Evolutionary conservation across 1,140 invertebrate genomes (phyloP), one percentile per base, ranked within the genome.

Genomic region (Drosophila hydei): DNA sequence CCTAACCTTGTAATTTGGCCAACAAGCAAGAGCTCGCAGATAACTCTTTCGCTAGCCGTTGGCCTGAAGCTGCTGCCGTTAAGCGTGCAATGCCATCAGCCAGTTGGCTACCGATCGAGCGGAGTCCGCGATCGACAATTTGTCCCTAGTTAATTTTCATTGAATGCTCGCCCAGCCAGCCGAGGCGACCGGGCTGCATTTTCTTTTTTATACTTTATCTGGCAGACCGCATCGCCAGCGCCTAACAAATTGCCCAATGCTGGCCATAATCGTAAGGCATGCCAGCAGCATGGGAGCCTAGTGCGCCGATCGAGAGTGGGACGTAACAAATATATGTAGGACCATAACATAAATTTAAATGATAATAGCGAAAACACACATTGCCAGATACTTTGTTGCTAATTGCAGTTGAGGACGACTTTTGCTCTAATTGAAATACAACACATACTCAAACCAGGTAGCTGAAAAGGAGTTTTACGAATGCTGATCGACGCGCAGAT

Each of bases 331-430:
- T 61, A 70, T 63, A 76, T 75, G 62, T 70, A 78, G 70, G 48
- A 78, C 36, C 74, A 83, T 67, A 77, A 75, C 79, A 84, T 84
- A 84, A 84, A 84, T 84, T 84, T 84, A 79, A 84, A 84, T 84
- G 79, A 84, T 84, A 84, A 84, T 84, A 79, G 79, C 75, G 67
- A 84, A 84, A 84, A 84, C 79, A 84, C 72, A 83, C 79, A 84
- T 84, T 72, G 72, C 52, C 72, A 84, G 75, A 69, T 84, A 84
- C 79, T 79, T 84, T 84, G 79, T 84, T 76, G 79, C 79, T 84
- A 84, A 84, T 84, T 84, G 76, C 75, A 51, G 52, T 33, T 47
- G 80, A 83, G 79, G 79, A 83, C 79, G 75, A 81, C 79, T 81
- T 71, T 74, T 65, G 75, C 79, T 81, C 79, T 81, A 81, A 81